These are phyloP conservation scores for Corydoras sp. DNA, from an alignment of 2,113 vertebrate genomes.

Conservation along the genomic window DNA sequence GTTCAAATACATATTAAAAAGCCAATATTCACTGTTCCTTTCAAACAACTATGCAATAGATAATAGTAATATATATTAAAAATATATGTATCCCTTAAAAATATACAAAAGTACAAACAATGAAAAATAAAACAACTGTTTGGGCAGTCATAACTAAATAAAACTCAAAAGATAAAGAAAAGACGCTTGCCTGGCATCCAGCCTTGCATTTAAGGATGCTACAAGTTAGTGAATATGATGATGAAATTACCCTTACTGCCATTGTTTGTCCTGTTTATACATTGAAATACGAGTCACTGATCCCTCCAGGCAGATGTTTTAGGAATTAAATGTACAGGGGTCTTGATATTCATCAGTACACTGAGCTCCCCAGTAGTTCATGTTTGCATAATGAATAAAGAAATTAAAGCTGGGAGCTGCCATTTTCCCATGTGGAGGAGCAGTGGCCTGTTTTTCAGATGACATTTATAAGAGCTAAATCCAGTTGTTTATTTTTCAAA, in stretches of 20 bases:
- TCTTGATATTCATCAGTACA: constrained; percentile 61
- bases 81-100: not conserved
- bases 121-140: constrained; percentile 31
- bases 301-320: constrained; percentile 64
- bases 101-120: not conserved
- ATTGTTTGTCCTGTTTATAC: constrained; percentile 53
- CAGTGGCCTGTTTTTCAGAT: constrained; percentile 42
- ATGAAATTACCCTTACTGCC: constrained; percentile 69
- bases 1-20: not conserved
- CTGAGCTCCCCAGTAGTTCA: constrained; percentile 47
- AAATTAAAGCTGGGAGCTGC: constrained; percentile 43
- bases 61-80: no score
- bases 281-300: constrained; percentile 48
- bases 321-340: constrained; percentile 50
- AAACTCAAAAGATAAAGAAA: constrained; percentile 2
- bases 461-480: constrained; percentile 38
- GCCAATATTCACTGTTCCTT: no score
- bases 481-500: constrained; percentile 4
- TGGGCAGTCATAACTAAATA: constrained; percentile 50
- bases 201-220: constrained; percentile 55
- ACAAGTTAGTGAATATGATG: constrained; percentile 67
- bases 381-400: constrained; percentile 56
- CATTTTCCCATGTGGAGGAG: constrained; percentile 16
- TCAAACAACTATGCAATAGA: no score
- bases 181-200: constrained; percentile 43